Evolutionary conservation across 2,888 invertebrate species (phyloP).

Genomic region (Lapara coniferarum): DNA sequence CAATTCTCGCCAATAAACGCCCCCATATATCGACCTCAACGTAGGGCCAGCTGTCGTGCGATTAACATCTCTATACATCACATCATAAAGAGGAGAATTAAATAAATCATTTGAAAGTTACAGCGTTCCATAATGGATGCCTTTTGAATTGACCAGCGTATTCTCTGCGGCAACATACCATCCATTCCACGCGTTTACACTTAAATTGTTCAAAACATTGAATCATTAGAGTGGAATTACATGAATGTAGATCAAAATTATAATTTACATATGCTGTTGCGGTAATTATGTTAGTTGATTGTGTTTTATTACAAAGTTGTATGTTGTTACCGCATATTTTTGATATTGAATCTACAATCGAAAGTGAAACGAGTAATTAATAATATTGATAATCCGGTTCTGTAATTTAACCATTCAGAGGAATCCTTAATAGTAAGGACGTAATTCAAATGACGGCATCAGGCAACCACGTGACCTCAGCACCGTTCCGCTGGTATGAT

Average conservation of each 20-base stretch:
- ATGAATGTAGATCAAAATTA: constrained; percentile 17
- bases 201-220: constrained; percentile 30
- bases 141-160: constrained; percentile 69
- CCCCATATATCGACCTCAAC: constrained; percentile 72
- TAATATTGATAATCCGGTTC: not conserved
- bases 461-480: constrained; percentile 65
- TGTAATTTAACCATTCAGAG: constrained; percentile 13
- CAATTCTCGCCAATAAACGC: constrained; percentile 82
- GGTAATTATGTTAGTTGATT: not conserved
- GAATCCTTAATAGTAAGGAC: constrained; percentile 41
- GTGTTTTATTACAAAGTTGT: not conserved
- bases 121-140: constrained; percentile 56
- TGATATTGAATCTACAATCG: not conserved
- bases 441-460: constrained; percentile 64
- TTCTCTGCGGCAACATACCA: constrained; percentile 57
- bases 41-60: constrained; percentile 53
- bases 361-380: not conserved
- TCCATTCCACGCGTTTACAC: constrained; percentile 58
- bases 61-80: constrained; percentile 64
- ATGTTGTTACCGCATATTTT: not conserved
- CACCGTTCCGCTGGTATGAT: constrained; percentile 58
- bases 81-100: constrained; percentile 63
- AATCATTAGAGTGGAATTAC: constrained; percentile 15
- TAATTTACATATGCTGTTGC: constrained; percentile 19
- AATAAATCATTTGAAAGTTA: constrained; percentile 54